A percentile compares a stretch with the other conserved stretches of the same genome.
Conservation (phyloP, 2,797 vertebrate genomes). For the Telmatherina bonti region DNA sequence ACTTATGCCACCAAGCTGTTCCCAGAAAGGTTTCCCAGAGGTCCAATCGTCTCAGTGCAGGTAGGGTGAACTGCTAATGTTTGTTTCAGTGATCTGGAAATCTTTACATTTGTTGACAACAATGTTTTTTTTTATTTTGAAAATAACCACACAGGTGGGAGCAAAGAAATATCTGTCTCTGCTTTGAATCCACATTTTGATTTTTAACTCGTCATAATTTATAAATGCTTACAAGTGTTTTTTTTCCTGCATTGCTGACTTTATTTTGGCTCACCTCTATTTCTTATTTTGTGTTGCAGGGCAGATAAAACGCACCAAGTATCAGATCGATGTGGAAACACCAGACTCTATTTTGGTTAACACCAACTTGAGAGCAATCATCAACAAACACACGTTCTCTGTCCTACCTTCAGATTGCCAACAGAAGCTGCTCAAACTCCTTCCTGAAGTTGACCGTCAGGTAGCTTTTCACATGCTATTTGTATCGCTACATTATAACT, state of each 20-base stretch:
- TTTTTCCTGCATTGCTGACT: conserved; percentile 13
- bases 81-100: background rate
- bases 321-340: conserved; percentile 97
- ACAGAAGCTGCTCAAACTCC: conserved; percentile 90
- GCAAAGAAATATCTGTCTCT: too few relatives aligned
- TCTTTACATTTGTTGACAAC: background rate
- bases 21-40: conserved; percentile 91
- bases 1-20: conserved; percentile 83
- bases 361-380: conserved; percentile 95
- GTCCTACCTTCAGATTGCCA: conserved; percentile 90
- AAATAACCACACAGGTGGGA: too few relatives aligned
- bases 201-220: too few relatives aligned
- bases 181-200: too few relatives aligned
- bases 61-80: conserved; percentile 76
- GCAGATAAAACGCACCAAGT: conserved; percentile 92
- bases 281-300: conserved; percentile 78
- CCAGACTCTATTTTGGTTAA: conserved; percentile 98
- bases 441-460: conserved; percentile 95
- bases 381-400: conserved; percentile 98
- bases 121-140: too few relatives aligned
- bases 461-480: conserved; percentile 67
- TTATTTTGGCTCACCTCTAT: conserved; percentile 14
- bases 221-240: too few relatives aligned
- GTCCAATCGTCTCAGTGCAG: conserved; percentile 89
- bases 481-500: background rate